Evolutionary conservation across 2,797 vertebrate genomes (phyloP), one percentile per base, ranked within the genome.

Genomic region (Diplodus puntazzo): DNA sequence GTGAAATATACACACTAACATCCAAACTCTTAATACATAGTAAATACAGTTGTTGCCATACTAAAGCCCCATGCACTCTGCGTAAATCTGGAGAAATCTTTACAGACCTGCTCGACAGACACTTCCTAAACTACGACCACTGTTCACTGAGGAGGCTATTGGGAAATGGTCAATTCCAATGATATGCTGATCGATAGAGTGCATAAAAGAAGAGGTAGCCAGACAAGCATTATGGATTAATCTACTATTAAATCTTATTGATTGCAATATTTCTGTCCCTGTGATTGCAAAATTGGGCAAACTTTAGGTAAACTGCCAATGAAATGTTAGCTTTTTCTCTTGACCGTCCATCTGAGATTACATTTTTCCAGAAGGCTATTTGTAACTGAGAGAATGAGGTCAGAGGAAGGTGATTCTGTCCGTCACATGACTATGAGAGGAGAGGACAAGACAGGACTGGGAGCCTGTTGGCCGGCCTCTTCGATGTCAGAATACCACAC

Each of bases 351-450:
- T 43, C 42, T 57, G 49, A 65, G 2, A 69, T 68, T 49, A 23
- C 23, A 68, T 69, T 70, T 67, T 70, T 73, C 21, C 54, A 55
- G 59, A n/a, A 76, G 54, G 48, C 42, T 79, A 55, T 81, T 73
- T 71, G 74, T 75, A 70, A 76, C 68, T 71, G 68, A 68, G 66
- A 69, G 76, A 85, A 79, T 55, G 66, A 88, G 82, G 81, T 81
- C 66, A 42, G 57, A 62, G 63, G 63, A 88, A 88, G 84, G 84
- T 81, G 82, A 84, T 69, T 53, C 5, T 45, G 64, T 53, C 84
- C 74, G 74, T 64, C 55, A 45, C 34, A 17, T 64, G 42, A 21
- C 25, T 58, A 63, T n/a, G 2, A 7, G 43, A 62, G 60, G 83
- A 87, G 43, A 62, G 60, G 83, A 87, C 59, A 78, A 67, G 63